Evolutionary conservation across 2,113 vertebrate species (phyloP).

Genomic region (Seriola dumerili): DNA sequence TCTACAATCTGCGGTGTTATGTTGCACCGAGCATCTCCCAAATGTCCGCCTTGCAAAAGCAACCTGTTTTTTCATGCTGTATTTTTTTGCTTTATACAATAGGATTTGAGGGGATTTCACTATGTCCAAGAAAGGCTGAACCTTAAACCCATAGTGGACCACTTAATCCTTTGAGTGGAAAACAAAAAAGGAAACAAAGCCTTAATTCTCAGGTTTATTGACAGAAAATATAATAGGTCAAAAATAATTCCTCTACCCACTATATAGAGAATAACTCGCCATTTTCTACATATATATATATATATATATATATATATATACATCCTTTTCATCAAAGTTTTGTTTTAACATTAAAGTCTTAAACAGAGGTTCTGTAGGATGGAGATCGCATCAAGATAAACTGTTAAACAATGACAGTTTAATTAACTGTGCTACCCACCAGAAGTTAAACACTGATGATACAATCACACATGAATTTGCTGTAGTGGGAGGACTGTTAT

Average conservation of each 20-base stretch:
- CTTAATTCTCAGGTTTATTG: neutral
- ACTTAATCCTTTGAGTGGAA: constrained; percentile 27
- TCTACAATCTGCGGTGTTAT: neutral
- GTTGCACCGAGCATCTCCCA: constrained; percentile 5
- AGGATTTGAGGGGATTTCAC: constrained; percentile 40
- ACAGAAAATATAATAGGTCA: neutral
- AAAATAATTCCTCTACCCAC: neutral
- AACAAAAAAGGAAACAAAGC: neutral
- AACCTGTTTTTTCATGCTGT: neutral
- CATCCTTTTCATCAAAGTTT: neutral
- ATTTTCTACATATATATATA: neutral
- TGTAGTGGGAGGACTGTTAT: constrained; percentile 31
- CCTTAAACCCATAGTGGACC: neutral
- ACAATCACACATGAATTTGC: constrained; percentile 27
- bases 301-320: neutral
- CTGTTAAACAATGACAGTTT: constrained; percentile 59
- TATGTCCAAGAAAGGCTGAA: neutral
- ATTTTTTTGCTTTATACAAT: neutral
- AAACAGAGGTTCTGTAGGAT: constrained; percentile 1
- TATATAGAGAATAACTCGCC: neutral
- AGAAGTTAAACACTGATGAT: constrained; percentile 44
- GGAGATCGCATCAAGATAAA: constrained; percentile 57
- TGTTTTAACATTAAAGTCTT: constrained; percentile 40
- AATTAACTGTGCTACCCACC: constrained; percentile 59
- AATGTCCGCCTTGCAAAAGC: constrained; percentile 22